Evolutionary conservation across 2,888 invertebrate species (phyloP).

Genomic region (Cephonodes hylas): DNA sequence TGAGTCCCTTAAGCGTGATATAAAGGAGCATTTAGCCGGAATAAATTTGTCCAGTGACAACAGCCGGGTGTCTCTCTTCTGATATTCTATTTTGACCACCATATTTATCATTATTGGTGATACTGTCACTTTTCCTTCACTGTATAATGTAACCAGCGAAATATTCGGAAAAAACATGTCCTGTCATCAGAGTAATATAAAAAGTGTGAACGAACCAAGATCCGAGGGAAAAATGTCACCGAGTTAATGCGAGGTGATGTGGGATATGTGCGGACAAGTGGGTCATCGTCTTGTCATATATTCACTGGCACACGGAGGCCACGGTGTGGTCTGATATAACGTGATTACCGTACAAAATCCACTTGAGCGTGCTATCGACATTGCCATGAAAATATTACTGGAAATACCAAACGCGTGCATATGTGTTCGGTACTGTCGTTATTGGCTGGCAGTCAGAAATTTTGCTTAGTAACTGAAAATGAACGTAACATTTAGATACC

Average conservation of each 20-base stretch:
- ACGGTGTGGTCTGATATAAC: background rate
- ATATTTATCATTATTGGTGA: too few relatives aligned
- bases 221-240: conserved; percentile 38
- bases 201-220: conserved; percentile 23
- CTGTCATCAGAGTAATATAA: background rate
- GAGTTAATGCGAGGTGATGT: conserved; percentile 43
- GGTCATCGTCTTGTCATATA: conserved; percentile 1
- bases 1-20: too few relatives aligned
- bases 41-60: too few relatives aligned
- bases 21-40: too few relatives aligned
- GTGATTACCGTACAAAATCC: conserved; percentile 27
- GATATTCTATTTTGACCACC: too few relatives aligned
- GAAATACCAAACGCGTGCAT: background rate
- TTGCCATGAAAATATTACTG: background rate
- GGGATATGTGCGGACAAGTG: conserved; percentile 30
- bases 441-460: background rate
- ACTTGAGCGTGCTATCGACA: conserved; percentile 5
- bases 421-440: background rate
- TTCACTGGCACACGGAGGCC: background rate
- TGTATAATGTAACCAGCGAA: too few relatives aligned
- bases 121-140: too few relatives aligned
- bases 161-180: too few relatives aligned
- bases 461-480: background rate
- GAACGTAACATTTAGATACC: background rate
- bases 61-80: too few relatives aligned